phyloP scores from a whole-genome alignment of 2,797 vertebrate species.

The Xenopus petersii region DNA sequence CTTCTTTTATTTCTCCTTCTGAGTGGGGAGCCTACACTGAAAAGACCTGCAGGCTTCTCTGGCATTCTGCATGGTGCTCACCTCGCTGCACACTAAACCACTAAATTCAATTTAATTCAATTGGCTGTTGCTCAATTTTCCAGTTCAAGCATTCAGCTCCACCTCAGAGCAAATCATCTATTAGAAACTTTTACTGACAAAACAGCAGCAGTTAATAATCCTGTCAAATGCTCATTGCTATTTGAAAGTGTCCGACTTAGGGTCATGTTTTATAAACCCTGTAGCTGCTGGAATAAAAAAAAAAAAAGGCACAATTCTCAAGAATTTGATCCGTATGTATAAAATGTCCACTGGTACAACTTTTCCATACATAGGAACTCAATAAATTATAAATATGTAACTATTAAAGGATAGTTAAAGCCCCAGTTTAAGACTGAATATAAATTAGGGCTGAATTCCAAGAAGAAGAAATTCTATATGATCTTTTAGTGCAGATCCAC shows the following conservation, averaged over 20 bases:
- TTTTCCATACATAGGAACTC: no score
- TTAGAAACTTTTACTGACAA: slow-evolving; percentile 42
- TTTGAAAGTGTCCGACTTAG: slow-evolving; percentile 8
- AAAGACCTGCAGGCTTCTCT: slow-evolving; percentile 27
- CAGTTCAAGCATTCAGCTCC: slow-evolving; percentile 35
- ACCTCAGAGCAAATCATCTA: slow-evolving; percentile 41
- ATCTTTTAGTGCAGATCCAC: no score
- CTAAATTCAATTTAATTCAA: slow-evolving; percentile 49
- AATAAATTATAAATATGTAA: no score
- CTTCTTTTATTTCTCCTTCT: slow-evolving; percentile 5
- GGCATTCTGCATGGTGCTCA: slow-evolving; percentile 27
- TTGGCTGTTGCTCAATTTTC: slow-evolving; percentile 47
- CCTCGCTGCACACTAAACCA: slow-evolving; percentile 41
- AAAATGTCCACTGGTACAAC: no score
- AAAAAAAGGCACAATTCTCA: no score
- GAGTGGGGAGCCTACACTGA: slow-evolving; percentile 25
- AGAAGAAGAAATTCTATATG: no score
- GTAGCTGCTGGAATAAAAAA: neutral
- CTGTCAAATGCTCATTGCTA: slow-evolving; percentile 12
- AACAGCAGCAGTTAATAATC: slow-evolving; percentile 36
- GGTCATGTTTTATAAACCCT: neutral
- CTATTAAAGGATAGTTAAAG: no score
- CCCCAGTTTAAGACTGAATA: no score
- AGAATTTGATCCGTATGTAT: no score
- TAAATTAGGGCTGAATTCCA: no score